These are phyloP conservation scores for Damaliscus lunatus DNA, from an alignment of 2,113 vertebrate species.

Conservation along the genomic window DNA sequence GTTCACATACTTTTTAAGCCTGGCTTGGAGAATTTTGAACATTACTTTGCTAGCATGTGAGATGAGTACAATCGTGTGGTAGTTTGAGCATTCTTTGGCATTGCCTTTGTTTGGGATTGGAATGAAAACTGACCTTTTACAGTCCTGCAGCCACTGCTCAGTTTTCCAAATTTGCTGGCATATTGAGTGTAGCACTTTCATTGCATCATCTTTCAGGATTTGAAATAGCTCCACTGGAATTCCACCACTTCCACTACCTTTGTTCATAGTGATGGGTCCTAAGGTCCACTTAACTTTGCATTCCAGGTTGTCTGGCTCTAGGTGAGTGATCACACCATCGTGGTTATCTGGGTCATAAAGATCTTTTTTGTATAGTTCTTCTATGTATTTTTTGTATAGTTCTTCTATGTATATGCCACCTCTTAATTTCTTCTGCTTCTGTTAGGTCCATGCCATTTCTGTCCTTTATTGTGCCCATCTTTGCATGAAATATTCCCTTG, in stretches of 20 bases:
- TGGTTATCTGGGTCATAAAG: background rate
- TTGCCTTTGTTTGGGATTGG: background rate
- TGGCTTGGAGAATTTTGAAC: background rate
- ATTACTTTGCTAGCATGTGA: rapidly evolving
- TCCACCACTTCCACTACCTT: background rate
- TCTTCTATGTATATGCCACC: background rate
- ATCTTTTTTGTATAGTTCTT: background rate
- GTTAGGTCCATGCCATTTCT: background rate
- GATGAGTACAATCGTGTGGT: background rate
- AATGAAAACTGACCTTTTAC: background rate
- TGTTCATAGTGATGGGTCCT: background rate
- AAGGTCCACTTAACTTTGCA: background rate
- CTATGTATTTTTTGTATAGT: background rate
- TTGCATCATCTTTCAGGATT: background rate
- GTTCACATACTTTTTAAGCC: background rate
- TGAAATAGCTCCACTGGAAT: background rate
- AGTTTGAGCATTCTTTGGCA: background rate
- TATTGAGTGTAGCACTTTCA: background rate
- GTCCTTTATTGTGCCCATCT: background rate
- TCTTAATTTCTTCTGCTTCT: background rate
- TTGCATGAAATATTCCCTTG: background rate
- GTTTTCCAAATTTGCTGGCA: background rate
- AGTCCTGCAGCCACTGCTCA: background rate
- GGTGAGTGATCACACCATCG: background rate
- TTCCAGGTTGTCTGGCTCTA: background rate